Base-by-base conservation (phyloP, 2,888 invertebrate species). In the Drosophila anceps region DNA sequence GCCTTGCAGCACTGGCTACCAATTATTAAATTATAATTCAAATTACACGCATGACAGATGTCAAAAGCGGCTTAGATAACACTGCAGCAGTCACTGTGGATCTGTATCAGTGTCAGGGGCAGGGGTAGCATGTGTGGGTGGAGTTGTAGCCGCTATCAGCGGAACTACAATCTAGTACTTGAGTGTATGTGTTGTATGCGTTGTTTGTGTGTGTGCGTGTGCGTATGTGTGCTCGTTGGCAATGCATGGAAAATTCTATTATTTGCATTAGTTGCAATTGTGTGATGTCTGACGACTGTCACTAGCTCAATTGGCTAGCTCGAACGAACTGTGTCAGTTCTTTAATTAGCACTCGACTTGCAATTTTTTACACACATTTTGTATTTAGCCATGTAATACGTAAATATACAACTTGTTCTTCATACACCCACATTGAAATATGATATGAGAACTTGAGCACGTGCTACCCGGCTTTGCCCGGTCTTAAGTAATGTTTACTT, bases 21-120 rank as follows among this genome's bases (percentile, higher is more conserved):
- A 48, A 60, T 68, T 87, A 87, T 84, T 82, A 82, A 89, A 88
- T 82, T 74, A 77, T 74, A 76, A 78, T 78, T 69, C 88, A 80
- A 82, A 76, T 88, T 84, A 85, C 85, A 84, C 68, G 90, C 74
- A 8, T 80, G 88, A 84, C 88, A 84, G 74, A 80, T 87, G 85
- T 87, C 90, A 79, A 71, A 71, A 55, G 70, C 48, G 57, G 53
- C 58, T 48, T 69, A 73, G 82, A 87, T 89, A 77, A 73, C 72
- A 71, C 18, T 46, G 43, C 51, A 50, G 31, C 39, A 51, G 29
- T 39, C 20, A 13, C 24, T 39, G 46, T 57, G 50, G 43, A 1
- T 9, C 31, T 8, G 7, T 1, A 31, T 55, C 37, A 39, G n/a
- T 1, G 37, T 1, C 43, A 24, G 6, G n/a, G 20, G 12, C 15